phyloP scores from a whole-genome alignment of 2,113 vertebrate species.

The Phylloscopus whistleri region DNA sequence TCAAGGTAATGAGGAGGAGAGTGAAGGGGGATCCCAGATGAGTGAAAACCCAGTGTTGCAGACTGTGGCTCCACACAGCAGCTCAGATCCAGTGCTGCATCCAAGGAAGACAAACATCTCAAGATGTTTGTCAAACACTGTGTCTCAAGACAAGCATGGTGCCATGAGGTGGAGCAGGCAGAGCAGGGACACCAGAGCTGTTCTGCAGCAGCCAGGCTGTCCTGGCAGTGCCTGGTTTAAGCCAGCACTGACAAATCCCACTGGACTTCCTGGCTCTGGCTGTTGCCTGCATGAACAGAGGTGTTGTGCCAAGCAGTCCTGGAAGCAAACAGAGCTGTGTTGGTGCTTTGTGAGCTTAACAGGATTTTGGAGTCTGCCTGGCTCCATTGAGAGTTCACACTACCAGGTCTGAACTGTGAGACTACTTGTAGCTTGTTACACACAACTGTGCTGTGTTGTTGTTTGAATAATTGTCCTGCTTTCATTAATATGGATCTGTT shows the following conservation, averaged over 20 bases:
- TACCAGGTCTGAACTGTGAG: background rate
- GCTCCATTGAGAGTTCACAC: background rate
- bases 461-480: background rate
- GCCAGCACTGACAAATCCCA: background rate
- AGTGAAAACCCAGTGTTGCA: background rate
- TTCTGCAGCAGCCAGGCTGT: background rate
- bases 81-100: background rate
- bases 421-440: background rate
- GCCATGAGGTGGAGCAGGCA: background rate
- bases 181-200: background rate
- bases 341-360: background rate
- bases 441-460: background rate
- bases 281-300: background rate
- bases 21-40: background rate
- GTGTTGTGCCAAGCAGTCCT: background rate
- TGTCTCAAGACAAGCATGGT: fast-evolving
- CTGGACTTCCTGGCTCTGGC: background rate
- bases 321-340: background rate
- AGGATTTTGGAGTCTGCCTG: background rate
- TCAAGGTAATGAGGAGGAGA: background rate
- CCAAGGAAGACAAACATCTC: background rate
- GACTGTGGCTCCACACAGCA: background rate
- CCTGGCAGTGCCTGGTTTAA: background rate
- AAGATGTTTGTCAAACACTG: too few relatives aligned
- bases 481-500: background rate